A percentile compares a stretch with the other conserved stretches of the same genome.
Conservation (phyloP, 2,888 invertebrate genomes). For the Drosophila kambysellisi region DNA sequence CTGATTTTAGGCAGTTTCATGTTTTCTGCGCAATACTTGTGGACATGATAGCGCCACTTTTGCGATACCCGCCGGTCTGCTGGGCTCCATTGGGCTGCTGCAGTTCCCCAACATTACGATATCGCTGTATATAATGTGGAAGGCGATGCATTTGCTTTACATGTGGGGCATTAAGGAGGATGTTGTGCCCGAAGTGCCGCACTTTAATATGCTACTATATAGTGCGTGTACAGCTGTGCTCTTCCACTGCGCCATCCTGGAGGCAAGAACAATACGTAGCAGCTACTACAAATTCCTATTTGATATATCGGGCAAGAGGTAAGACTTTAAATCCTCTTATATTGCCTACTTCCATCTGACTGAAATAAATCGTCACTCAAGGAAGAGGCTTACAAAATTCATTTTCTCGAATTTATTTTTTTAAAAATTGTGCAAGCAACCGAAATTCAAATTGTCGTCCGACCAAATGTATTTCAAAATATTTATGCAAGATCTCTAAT, state of each 20-base stretch:
- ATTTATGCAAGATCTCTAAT: neutral
- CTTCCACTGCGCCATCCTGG: conserved; percentile 91
- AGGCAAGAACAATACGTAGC: conserved; percentile 90
- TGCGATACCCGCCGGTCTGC: conserved; percentile 89
- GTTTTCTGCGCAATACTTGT: conserved; percentile 87
- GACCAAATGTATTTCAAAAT: neutral
- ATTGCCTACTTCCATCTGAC: neutral
- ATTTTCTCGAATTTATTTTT: too few relatives aligned
- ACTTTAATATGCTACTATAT: conserved; percentile 89
- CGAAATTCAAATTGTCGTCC: neutral
- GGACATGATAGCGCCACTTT: conserved; percentile 87
- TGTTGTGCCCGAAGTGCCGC: conserved; percentile 88
- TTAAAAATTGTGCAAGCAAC: too few relatives aligned
- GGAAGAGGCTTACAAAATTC: neutral
- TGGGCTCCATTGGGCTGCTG: conserved; percentile 89
- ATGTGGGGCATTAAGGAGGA: conserved; percentile 88
- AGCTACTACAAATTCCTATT: conserved; percentile 93
- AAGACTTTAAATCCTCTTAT: conserved; percentile 11
- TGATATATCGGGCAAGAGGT: conserved; percentile 89
- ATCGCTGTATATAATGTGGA: conserved; percentile 92
- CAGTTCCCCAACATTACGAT: conserved; percentile 91
- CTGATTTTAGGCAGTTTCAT: conserved; percentile 87
- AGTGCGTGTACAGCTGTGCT: conserved; percentile 90
- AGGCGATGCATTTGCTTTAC: conserved; percentile 90
- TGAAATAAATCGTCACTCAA: too few relatives aligned